These are phyloP conservation scores for Octonoba sinensis DNA, from an alignment of 2,888 invertebrate genomes.

Conservation along the genomic window DNA sequence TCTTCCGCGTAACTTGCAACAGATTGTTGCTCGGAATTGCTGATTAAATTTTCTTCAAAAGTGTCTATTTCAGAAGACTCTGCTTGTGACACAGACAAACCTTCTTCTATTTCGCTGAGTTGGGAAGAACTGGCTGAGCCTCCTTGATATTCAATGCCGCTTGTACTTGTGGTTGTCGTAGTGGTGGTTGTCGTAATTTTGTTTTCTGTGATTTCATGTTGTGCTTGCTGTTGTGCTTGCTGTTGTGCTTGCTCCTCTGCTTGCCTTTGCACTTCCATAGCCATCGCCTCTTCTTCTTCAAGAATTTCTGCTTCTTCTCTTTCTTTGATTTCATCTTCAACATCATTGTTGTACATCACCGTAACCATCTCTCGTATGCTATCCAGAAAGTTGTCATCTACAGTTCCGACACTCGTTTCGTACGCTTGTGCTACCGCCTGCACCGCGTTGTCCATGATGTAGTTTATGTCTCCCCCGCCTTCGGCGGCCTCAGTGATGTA, in stretches of 20 bases:
- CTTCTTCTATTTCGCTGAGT: too few relatives aligned
- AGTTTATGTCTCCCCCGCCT: constrained; percentile 5
- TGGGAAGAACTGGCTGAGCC: too few relatives aligned
- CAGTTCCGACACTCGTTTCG: constrained; percentile 16
- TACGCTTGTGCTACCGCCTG: constrained; percentile 17
- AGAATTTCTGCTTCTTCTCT: constrained; percentile 7
- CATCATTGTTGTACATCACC: constrained; percentile 40
- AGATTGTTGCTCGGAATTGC: too few relatives aligned
- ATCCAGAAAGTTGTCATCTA: constrained; percentile 32
- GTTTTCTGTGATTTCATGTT: background rate
- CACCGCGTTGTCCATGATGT: constrained; percentile 18
- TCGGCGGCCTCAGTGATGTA: constrained; percentile 18
- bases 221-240: too few relatives aligned
- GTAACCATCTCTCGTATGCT: constrained; percentile 30
- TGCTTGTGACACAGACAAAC: too few relatives aligned
- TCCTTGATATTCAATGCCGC: too few relatives aligned
- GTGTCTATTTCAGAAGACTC: too few relatives aligned
- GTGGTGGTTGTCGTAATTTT: background rate
- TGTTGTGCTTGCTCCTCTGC: background rate
- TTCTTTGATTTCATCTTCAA: constrained; percentile 33
- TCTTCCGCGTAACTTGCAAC: background rate
- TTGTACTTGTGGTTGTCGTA: too few relatives aligned
- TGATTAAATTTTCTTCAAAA: too few relatives aligned
- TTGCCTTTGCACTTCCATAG: background rate
- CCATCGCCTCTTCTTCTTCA: background rate